Conservation (phyloP, 2,113 vertebrate species). For the Chaenogobius annularis region DNA sequence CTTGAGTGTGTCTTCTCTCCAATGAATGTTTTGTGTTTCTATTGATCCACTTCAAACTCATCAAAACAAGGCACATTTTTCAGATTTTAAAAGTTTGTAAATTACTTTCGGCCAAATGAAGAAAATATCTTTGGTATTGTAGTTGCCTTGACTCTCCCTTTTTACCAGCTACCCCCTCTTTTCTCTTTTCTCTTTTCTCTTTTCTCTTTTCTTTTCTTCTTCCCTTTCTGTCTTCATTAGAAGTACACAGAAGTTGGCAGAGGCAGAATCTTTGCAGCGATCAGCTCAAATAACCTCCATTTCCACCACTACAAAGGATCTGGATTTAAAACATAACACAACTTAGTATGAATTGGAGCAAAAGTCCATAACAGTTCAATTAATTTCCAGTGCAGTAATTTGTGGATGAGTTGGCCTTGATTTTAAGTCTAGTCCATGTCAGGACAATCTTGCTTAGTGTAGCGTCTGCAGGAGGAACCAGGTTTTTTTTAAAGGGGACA, state of each 20-base stretch:
- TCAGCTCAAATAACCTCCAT: slow-evolving; percentile 53
- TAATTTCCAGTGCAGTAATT: neutral
- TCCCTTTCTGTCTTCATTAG: slow-evolving; percentile 37
- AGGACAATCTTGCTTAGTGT: too few relatives aligned
- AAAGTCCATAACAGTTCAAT: neutral
- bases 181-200: too few relatives aligned
- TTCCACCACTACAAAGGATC: neutral
- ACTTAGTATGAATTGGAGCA: neutral
- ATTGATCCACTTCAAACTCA: slow-evolving; percentile 32
- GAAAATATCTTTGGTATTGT: slow-evolving; percentile 30
- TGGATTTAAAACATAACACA: neutral
- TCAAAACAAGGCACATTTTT: slow-evolving; percentile 33
- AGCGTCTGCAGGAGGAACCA: neutral
- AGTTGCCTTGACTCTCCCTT: slow-evolving; percentile 27
- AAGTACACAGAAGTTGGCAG: slow-evolving; percentile 36
- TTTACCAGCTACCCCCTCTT: slow-evolving; percentile 29
- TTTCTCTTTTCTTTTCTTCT: too few relatives aligned
- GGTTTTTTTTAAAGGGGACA: too few relatives aligned
- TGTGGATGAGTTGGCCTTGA: neutral
- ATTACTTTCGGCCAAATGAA: slow-evolving; percentile 38
- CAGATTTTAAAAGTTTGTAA: slow-evolving; percentile 35
- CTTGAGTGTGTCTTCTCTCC: slow-evolving; percentile 20
- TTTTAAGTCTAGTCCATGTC: too few relatives aligned
- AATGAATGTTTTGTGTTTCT: slow-evolving; percentile 14
- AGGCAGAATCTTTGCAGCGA: slow-evolving; percentile 49